Base-by-base conservation (phyloP, 2,797 vertebrate genomes). In the Typhlichthys eigenmanni region DNA sequence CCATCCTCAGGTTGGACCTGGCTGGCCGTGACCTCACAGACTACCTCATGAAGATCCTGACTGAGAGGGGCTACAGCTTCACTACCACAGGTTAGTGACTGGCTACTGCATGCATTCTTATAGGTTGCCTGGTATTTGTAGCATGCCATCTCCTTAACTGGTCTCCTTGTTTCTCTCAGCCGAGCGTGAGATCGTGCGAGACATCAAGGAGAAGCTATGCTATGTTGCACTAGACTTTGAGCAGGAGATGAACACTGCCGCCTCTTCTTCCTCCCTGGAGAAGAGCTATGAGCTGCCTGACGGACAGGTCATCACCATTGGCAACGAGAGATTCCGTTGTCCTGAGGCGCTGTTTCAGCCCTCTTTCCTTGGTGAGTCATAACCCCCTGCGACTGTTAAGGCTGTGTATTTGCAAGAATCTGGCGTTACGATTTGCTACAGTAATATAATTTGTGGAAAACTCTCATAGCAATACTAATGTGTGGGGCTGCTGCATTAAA, bases 11-110 rank as follows among this genome's bases (percentile, higher is more conserved):
- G 92, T 92, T 98, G 94, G 96, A 98, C 84, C 92, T 99, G 94
- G 96, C 97, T 82, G 97, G 97, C 80, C 94, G 96, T 79, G 97
- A 99, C 91, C 94, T 99, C 91, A 99, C 97, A 2, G 97, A 98
- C 94, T 98, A 99, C 96, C 95, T 98, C 94, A 98, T 98, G 96
- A 98, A 99, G 94, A 98, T 99, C 87, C 92, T 98, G 79, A 99
- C 97, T 0, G 97, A 99, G 92, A 93, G 96, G 16, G 96, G 96
- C 82, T 95, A 98, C 91, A 97, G 92, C 88, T 99, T 98, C 92
- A 99, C 96, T 80, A 99, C 97, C 86, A 99, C 96, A 62, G 89
- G 89, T 91, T n/a, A 29, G 76, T 1, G 16, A 0, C 12, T 12
- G 7, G 11, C 47, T 48, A 0, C 52, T 16, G 9, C 10, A 5